These are phyloP conservation scores for Parnassius apollo DNA, from an alignment of 2,888 invertebrate species.

Conservation along the genomic window DNA sequence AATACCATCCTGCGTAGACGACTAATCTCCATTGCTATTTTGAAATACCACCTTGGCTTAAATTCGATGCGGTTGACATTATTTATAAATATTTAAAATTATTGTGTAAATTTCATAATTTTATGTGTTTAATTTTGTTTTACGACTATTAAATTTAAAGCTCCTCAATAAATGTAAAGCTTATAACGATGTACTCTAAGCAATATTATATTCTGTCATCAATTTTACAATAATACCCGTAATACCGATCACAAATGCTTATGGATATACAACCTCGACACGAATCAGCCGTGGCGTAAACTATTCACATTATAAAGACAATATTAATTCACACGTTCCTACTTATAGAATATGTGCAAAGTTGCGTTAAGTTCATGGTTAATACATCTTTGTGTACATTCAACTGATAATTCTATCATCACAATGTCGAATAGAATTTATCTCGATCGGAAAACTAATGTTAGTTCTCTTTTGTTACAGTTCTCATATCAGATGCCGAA, in stretches of 20 bases:
- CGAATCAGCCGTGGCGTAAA: slow-evolving; percentile 67
- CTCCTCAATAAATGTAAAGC: neutral
- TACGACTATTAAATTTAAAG: neutral
- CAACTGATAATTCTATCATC: neutral
- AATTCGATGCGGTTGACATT: no score
- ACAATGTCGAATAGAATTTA: slow-evolving; percentile 6
- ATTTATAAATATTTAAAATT: no score
- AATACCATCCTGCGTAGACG: no score
- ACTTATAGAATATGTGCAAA: slow-evolving; percentile 26
- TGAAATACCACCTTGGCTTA: no score
- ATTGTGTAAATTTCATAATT: neutral
- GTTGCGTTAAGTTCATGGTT: slow-evolving; percentile 26
- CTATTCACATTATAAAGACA: slow-evolving; percentile 51
- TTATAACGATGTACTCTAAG: neutral
- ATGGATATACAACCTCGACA: slow-evolving; percentile 71
- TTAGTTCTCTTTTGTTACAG: slow-evolving; percentile 73
- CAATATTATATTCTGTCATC: neutral
- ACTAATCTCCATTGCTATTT: no score
- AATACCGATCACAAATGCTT: slow-evolving; percentile 59
- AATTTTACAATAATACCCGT: slow-evolving; percentile 37
- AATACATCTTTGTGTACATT: slow-evolving; percentile 14
- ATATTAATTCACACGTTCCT: slow-evolving; percentile 34
- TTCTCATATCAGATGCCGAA: slow-evolving; percentile 79
- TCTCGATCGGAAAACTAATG: slow-evolving; percentile 31
- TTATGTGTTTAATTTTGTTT: neutral